These are phyloP conservation scores for Sinocyclocheilus anophthalmus DNA, from an alignment of 2,113 vertebrate genomes.

Conservation along the genomic window DNA sequence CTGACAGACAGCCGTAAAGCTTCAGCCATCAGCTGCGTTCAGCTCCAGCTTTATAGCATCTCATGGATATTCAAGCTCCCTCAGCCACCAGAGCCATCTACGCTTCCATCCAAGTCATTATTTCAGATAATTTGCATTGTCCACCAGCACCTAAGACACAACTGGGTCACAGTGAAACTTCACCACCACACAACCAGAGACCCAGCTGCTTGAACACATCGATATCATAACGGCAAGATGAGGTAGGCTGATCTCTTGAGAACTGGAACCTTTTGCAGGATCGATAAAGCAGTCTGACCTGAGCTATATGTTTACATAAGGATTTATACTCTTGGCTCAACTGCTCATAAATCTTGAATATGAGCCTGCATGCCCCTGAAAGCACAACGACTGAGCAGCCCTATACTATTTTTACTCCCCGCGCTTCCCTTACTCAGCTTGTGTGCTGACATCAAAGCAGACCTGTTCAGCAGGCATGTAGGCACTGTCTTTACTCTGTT, in stretches of 20 bases:
- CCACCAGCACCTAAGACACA: conserved; percentile 37
- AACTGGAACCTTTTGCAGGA: conserved; percentile 30
- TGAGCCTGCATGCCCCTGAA: conserved; percentile 31
- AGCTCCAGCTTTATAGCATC: conserved; percentile 1
- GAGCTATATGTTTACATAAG: conserved; percentile 41
- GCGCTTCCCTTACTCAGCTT: conserved; percentile 50
- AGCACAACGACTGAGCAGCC: conserved; percentile 15
- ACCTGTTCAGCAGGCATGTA: conserved; percentile 21
- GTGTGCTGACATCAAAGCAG: conserved; percentile 50
- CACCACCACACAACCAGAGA: conserved; percentile 7
- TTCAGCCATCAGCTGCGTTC: conserved; percentile 4
- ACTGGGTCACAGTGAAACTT: conserved; percentile 37
- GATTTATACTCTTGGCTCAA: conserved; percentile 43
- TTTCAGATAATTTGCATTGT: conserved; percentile 45
- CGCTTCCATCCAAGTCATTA: conserved; percentile 39
- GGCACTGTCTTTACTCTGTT: conserved; percentile 3
- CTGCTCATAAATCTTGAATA: conserved; percentile 45
- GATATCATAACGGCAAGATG: conserved; percentile 7
- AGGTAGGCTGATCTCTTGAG: conserved; percentile 10
- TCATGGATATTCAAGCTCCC: conserved; percentile 10
- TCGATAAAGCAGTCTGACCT: conserved; percentile 39
- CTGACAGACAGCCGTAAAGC: conserved; percentile 3
- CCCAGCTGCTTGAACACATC: background rate
- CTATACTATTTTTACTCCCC: conserved; percentile 52
- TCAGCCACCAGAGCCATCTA: conserved; percentile 2